Evolutionary conservation across 2,797 vertebrate genomes (phyloP), one percentile per base, ranked within the genome.

Genomic region (Calcarius lapponicus): DNA sequence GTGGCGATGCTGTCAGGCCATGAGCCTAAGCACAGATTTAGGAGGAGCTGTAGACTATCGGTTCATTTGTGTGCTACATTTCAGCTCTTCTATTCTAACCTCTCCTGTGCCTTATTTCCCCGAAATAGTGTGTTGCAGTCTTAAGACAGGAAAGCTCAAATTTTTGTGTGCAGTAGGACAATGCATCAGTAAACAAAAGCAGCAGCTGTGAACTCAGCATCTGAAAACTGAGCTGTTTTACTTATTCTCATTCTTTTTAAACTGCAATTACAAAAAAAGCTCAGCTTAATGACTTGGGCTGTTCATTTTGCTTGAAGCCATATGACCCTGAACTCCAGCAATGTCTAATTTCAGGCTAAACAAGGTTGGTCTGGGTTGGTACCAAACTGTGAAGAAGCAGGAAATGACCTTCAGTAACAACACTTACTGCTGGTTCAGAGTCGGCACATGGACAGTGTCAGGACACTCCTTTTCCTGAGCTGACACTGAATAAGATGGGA

Each of bases 181-280:
- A 16, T 50, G 88, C 61, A 78, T 80, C 92, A 67, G 43, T 92
- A 89, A 95, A 89, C 29, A 94, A 69, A 91, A 86, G 61, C 90
- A 74, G 54, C 54, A 58, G 73, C 80, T 88, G 70, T 84, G 61
- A 80, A 61, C 47, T 84, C 81, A 66, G 24, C 38, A 75, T 76
- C 58, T 66, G 12, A 70, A 69, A 64, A 67, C 34, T 36, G 7
- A 45, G 21, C 34, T 86, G 21, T 8, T 89, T 94, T 48, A 48
- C 69, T 11, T 43, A 60, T 29, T 40, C 26, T 13, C 40, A 24
- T 81, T 76, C 21, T 64, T 91, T 91, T 82, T 15, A 81, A 83
- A 62, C 26, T 34, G 34, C 80, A 85, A 67, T 87, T 67, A 48
- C 34, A 76, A 48, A 34, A 73, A 89, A 87, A 61, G 64, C 45